Percentiles rank a stretch among this genome's conserved stretches.
These are phyloP conservation scores for Pocillopora verrucosa DNA, from an alignment of 64 coral and sea anemone species.

Conservation along the genomic window DNA sequence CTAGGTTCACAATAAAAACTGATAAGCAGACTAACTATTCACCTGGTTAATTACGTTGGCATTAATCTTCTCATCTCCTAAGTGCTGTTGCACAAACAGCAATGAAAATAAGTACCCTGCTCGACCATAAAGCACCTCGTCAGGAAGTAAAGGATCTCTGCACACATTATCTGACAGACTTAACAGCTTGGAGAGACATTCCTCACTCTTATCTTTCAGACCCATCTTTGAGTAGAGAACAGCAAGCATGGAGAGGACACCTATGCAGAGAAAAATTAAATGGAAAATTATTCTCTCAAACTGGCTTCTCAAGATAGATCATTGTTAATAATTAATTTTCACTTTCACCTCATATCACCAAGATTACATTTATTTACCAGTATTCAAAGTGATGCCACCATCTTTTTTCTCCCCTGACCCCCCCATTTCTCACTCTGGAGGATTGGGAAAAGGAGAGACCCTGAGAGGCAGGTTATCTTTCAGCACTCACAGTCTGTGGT, in stretches of 20 bases:
- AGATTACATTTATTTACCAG: too few relatives aligned
- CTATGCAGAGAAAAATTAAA: conserved; percentile 6
- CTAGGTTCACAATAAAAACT: too few relatives aligned
- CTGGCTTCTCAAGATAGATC: too few relatives aligned
- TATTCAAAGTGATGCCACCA: too few relatives aligned
- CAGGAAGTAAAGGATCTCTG: conserved; percentile 71
- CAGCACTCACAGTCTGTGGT: too few relatives aligned
- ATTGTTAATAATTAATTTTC: too few relatives aligned
- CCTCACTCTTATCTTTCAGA: conserved; percentile 54
- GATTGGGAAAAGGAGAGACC: too few relatives aligned
- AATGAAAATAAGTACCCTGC: conserved; percentile 90
- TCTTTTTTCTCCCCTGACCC: too few relatives aligned
- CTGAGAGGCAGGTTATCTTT: too few relatives aligned
- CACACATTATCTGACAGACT: conserved; percentile 78
- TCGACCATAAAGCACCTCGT: conserved; percentile 95
- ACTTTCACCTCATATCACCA: too few relatives aligned
- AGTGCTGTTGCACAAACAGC: conserved; percentile 66
- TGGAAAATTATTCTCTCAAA: neutral
- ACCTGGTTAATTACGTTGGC: conserved; percentile 65
- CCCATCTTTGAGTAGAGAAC: conserved; percentile 76
- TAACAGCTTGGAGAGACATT: conserved; percentile 51
- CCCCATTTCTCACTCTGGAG: too few relatives aligned
- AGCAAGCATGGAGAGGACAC: conserved; percentile 70
- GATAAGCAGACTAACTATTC: neutral
- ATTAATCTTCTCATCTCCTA: conserved; percentile 72